Evolutionary conservation across 1,140 invertebrate genomes (phyloP).

Genomic region (Drosophila trapezifrons): DNA sequence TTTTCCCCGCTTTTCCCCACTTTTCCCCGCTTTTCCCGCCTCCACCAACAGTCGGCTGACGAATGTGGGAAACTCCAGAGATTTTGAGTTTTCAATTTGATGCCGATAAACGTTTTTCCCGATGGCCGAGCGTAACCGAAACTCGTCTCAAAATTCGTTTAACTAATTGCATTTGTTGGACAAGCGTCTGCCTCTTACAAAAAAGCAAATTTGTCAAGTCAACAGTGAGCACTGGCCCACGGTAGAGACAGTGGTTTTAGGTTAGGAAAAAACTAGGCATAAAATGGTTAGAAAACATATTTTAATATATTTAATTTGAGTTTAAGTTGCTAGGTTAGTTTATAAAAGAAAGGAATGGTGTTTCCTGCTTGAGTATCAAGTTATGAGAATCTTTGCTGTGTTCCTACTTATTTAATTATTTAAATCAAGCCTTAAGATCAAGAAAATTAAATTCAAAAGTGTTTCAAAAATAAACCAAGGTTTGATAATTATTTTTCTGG

Average conservation of each 20-base stretch:
- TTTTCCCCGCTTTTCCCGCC: slow-evolving; percentile 19
- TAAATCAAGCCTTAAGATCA: too few species aligned
- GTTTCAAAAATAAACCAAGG: too few species aligned
- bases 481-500: too few species aligned
- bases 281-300: too few species aligned
- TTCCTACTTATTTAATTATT: too few species aligned
- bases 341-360: too few species aligned
- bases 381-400: too few species aligned
- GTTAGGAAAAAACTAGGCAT: background rate
- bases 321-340: too few species aligned
- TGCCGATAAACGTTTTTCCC: slow-evolving; percentile 54
- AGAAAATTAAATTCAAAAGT: too few species aligned
- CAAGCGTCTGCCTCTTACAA: slow-evolving; percentile 35
- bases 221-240: slow-evolving; percentile 17
- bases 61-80: slow-evolving; percentile 63
- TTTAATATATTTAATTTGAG: too few species aligned
- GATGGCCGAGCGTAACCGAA: slow-evolving; percentile 39
- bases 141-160: slow-evolving; percentile 39
- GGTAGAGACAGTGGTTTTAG: slow-evolving; percentile 9
- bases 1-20: slow-evolving; percentile 19
- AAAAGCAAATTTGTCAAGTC: slow-evolving; percentile 68
- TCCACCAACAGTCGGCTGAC: slow-evolving; percentile 38
- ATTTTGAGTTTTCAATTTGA: slow-evolving; percentile 56
- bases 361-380: too few species aligned
- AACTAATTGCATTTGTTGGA: slow-evolving; percentile 55